Evolutionary conservation across 1,140 invertebrate species (phyloP).

Genomic region (Vollenhovia emeryi): DNA sequence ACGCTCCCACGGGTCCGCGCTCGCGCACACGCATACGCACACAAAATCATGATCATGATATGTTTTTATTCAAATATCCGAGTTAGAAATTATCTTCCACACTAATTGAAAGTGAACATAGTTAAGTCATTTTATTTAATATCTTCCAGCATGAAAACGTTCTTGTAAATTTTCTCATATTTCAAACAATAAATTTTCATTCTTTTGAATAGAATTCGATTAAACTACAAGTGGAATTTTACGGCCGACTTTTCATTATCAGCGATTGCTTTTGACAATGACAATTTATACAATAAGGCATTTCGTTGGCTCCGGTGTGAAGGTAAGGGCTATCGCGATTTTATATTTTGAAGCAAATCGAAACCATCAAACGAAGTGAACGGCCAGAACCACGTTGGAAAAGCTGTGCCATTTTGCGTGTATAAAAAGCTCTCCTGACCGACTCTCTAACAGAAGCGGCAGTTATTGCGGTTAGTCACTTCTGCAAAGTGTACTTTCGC

Average conservation of each 20-base stretch:
- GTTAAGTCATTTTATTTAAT: neutral
- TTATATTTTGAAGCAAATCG: neutral
- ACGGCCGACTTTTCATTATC: neutral
- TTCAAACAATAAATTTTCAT: neutral
- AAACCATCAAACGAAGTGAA: neutral
- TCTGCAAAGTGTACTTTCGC: conserved; percentile 56
- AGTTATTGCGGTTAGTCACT: conserved; percentile 27
- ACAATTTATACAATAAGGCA: neutral
- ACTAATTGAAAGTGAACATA: neutral
- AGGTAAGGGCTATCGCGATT: neutral
- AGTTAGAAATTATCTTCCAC: neutral
- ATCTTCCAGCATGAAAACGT: no score
- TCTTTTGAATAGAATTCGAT: neutral
- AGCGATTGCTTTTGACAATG: neutral
- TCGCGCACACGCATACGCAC: no score
- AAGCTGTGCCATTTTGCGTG: conserved; percentile 24
- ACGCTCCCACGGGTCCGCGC: no score
- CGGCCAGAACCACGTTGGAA: neutral
- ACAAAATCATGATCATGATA: no score
- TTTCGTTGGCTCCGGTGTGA: neutral
- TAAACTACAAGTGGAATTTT: neutral
- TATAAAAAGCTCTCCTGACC: conserved; percentile 10
- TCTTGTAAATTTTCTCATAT: neutral
- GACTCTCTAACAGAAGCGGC: conserved; percentile 41
- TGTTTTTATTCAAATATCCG: neutral